Base-by-base conservation (phyloP, 1,140 invertebrate species). In the Daktulosphaira vitifoliae region DNA sequence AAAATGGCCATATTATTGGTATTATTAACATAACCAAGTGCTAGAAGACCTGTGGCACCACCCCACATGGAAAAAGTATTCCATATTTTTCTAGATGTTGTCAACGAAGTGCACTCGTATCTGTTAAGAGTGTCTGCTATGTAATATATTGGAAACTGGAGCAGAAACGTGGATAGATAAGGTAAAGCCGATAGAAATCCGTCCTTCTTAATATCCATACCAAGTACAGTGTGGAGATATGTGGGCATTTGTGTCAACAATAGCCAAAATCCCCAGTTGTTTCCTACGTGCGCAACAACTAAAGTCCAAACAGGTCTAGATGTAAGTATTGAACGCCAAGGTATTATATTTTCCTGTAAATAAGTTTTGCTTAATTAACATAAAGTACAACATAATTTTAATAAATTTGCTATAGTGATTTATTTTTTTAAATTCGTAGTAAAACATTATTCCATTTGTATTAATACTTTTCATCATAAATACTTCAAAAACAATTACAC, bases 241-340 rank as follows among this genome's bases (percentile, higher is more conserved):
- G 84, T 87, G 0, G 95, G 94, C 68, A 97, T 84, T 75, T 92
- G 85, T 0, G 90, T 92, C 50, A 96, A 78, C 44, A 97, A 79
- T 2, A 88, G 94, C 79, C 92, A 95, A 71, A 90, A 91, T 1
- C 90, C 91, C 92, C 82, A 86, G 71, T 83, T 82, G 68, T 82
- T 78, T n/a, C 79, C 78, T 69, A 80, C 77, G 69, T 85, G 81
- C 6, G 77, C 78, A 2, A 81, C 68, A 37, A 81, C 74, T 22
- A 82, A 75, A 2, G 81, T 81, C 79, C 79, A 82, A 1, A 84
- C 77, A 3, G 81, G 78, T 3, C 67, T 8, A 8, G 69, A 71
- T n/a, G 71, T 75, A 2, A 71, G 65, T 16, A 74, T 72, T 6
- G 62, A 53, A 51, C 51, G 70, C 73, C 71, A 76, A 23, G 72